phyloP scores from a whole-genome alignment of 2,797 vertebrate species.

The Enteromius paludinosus region DNA sequence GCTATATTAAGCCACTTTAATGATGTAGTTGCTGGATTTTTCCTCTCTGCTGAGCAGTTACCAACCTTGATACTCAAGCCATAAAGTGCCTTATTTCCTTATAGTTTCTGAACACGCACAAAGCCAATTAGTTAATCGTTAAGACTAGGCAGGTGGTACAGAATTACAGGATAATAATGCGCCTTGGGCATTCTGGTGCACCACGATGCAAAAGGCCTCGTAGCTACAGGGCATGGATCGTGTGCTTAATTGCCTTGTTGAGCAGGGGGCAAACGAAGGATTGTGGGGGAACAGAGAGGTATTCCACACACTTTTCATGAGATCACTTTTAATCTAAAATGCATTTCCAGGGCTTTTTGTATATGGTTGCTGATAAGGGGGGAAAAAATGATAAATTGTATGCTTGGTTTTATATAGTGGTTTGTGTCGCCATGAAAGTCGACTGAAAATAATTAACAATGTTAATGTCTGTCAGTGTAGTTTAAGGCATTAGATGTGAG shows the following conservation, averaged over 20 bases:
- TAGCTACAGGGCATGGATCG: conserved; percentile 64
- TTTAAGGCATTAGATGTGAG: neutral
- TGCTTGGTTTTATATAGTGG: neutral
- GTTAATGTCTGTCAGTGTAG: conserved; percentile 7
- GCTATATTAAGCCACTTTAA: neutral
- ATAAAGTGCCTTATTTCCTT: conserved; percentile 73
- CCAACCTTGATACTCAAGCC: conserved; percentile 47
- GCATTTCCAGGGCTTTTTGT: neutral
- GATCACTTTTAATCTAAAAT: conserved; percentile 19
- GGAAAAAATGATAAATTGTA: neutral
- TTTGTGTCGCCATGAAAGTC: neutral
- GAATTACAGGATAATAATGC: conserved; percentile 82
- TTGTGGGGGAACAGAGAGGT: conserved; percentile 20
- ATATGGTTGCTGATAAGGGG: neutral
- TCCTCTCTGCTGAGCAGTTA: conserved; percentile 41
- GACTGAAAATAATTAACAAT: neutral
- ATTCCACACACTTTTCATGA: neutral
- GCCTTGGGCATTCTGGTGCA: conserved; percentile 78
- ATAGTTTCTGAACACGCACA: conserved; percentile 78
- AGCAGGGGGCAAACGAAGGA: conserved; percentile 52
- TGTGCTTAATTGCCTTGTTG: conserved; percentile 72
- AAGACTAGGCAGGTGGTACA: conserved; percentile 80
- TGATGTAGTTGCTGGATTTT: conserved; percentile 21
- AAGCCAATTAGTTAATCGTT: conserved; percentile 83
- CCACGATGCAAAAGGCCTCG: conserved; percentile 66